Evolutionary conservation across 2,113 vertebrate genomes (phyloP), one percentile per base, ranked within the genome.

Genomic region (Pseudorectes ferrugineus): DNA sequence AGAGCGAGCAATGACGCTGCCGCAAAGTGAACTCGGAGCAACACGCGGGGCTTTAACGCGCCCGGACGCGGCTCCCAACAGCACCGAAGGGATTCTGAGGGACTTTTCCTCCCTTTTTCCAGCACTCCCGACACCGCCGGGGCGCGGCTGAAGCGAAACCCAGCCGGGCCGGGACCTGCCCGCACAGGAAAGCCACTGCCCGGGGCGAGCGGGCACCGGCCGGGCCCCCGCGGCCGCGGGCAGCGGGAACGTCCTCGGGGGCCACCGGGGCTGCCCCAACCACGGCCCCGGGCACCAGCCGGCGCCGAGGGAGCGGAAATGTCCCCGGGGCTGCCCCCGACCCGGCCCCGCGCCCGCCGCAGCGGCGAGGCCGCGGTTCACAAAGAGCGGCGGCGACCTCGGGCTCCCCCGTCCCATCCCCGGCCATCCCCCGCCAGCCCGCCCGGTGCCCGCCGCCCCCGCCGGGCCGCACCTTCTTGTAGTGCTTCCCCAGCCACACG

Each of bases 71-170:
- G 55, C 11, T 19, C n/a, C 5, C 5, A 2, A 0, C 54, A 1
- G 40, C 54, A 24, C 17, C 9, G 2, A 3, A 6, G 6, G 6
- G 2, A 6, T 4, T 1, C 7, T 2, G 1, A 19, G 1, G 21
- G 21, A 31, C 5, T 24, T 8, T 8, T 8, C 6, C 7, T 17
- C 14, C 28, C 15, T 9, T 12, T 52, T 21, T 1, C 62, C 83
- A 76, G 31, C 59, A 4, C 52, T 75, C 36, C 31, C 36, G 11
- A 33, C 52, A 33, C 36, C 22, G 54, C 54, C 63, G 28, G 63
- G 83, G 72, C 72, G 72, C 72, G 83, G 83, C 72, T 33, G 83
- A 1, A 59, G 72, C 72, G 33, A 76, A 76, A 51, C 36, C 11
- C 52, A 1, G 48, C 48, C 18, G 58, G 28, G 68, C 58, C 68